phyloP scores from a whole-genome alignment of 2,888 invertebrate species.

The Drosophila birchii region DNA sequence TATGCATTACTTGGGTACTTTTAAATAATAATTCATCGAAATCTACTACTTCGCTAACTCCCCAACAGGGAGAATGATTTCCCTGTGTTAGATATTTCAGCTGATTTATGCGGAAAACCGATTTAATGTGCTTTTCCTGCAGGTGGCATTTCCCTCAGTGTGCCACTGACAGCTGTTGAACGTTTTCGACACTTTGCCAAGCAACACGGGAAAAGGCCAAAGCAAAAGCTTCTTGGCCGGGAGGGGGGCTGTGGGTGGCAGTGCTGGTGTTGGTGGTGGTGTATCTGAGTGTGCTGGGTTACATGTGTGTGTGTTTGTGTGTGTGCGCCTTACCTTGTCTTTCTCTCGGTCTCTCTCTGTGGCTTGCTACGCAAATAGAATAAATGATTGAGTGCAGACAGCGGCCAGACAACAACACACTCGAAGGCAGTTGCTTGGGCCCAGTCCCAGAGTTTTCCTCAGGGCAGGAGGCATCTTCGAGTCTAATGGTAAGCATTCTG shows the following conservation, averaged over 20 bases:
- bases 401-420: slow-evolving; percentile 60
- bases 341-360: slow-evolving; percentile 17
- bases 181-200: slow-evolving; percentile 61
- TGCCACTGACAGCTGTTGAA: slow-evolving; percentile 70
- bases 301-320: slow-evolving; percentile 1
- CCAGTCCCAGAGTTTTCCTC: neutral
- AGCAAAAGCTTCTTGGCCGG: slow-evolving; percentile 52
- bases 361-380: slow-evolving; percentile 52
- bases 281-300: slow-evolving; percentile 19
- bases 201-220: slow-evolving; percentile 43
- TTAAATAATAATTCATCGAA: neutral
- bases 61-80: neutral
- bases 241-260: slow-evolving; percentile 39
- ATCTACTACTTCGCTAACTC: neutral
- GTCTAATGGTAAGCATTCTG: neutral
- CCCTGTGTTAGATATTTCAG: neutral
- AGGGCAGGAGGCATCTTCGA: neutral
- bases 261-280: slow-evolving; percentile 1
- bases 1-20: neutral
- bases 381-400: slow-evolving; percentile 63
- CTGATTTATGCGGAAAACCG: neutral
- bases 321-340: slow-evolving; percentile 25
- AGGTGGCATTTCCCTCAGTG: slow-evolving; percentile 13
- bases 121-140: neutral
- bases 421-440: slow-evolving; percentile 47